phyloP scores from a whole-genome alignment of 2,797 vertebrate genomes.

The Microctenopoma stevenorrisi region DNA sequence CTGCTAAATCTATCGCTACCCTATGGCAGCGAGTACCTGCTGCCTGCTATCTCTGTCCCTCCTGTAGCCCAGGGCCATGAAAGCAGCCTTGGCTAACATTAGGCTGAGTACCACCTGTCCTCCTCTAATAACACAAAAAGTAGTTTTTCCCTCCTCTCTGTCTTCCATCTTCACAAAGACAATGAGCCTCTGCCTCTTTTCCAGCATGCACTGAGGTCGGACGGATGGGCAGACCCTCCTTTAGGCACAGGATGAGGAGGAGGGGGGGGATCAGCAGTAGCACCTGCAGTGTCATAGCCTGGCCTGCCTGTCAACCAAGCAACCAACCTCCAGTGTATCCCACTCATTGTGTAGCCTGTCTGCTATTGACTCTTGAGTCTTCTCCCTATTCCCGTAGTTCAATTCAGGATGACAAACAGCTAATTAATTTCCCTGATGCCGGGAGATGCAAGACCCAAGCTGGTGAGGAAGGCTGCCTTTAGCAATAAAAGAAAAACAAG shows the following conservation, averaged over 20 bases:
- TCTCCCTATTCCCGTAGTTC: constrained; percentile 74
- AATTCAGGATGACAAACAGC: constrained; percentile 84
- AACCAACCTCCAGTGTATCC: constrained; percentile 40
- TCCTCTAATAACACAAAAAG: constrained; percentile 71
- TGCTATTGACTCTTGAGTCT: constrained; percentile 48
- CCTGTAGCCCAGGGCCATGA: constrained; percentile 74
- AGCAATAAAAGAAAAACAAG: constrained; percentile 67
- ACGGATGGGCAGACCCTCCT: constrained; percentile 60
- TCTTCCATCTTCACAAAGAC: constrained; percentile 68
- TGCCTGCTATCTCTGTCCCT: constrained; percentile 71
- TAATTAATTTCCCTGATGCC: constrained; percentile 80
- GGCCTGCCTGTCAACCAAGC: constrained; percentile 47
- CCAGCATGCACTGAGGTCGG: constrained; percentile 40
- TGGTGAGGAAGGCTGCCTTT: constrained; percentile 76
- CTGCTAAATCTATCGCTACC: constrained; percentile 62
- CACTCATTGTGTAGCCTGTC: constrained; percentile 51
- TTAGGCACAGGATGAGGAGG: constrained; percentile 36
- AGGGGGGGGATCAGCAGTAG: constrained; percentile 28
- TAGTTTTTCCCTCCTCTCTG: constrained; percentile 58
- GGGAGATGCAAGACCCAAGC: constrained; percentile 75
- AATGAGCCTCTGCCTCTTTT: constrained; percentile 60
- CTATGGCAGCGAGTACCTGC: constrained; percentile 70
- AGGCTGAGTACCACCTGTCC: constrained; percentile 76
- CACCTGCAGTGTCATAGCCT: constrained; percentile 64
- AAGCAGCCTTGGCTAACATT: constrained; percentile 76